phyloP scores from a whole-genome alignment of 1,140 invertebrate species.

The roundworm (Caenorhabditis elegans) region WBcel235 BX284606.5:15845001-15845500 shows the following conservation, averaged over 20 bases:
- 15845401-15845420: not conserved
- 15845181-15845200: no score
- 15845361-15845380: not conserved
- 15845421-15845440: not conserved
- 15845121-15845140: not conserved
- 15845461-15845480: not conserved
- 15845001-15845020: not conserved
- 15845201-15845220: not conserved
- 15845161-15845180: not conserved
- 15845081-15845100: not conserved
- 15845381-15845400: not conserved
- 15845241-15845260: no score
- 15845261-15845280: not conserved
- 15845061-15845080: not conserved
- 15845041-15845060: not conserved
- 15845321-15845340: not conserved
- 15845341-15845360: not conserved
- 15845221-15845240: not conserved
- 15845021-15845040: not conserved
- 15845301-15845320: not conserved
- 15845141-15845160: not conserved
- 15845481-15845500: not conserved
- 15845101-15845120: not conserved
- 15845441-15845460: not conserved
- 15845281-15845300: not conserved